phyloP scores from a whole-genome alignment of 1,140 invertebrate species.

The Cydia splendana region DNA sequence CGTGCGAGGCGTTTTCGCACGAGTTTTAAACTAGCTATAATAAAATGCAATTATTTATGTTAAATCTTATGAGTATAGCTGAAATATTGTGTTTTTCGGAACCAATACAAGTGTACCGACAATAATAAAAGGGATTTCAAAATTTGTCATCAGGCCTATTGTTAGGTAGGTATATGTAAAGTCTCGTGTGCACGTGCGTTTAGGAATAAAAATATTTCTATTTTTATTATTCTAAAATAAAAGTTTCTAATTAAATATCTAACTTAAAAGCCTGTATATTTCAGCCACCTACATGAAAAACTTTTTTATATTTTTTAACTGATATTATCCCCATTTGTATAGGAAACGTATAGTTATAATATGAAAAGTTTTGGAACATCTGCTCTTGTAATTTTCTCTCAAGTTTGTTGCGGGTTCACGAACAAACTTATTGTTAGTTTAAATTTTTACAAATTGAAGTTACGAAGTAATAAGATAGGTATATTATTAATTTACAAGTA shows the following conservation, averaged over 20 bases:
- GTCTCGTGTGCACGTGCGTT: too few species aligned
- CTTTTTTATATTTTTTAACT: not conserved
- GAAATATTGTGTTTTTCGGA: too few species aligned
- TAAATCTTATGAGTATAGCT: too few species aligned
- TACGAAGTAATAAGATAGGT: not conserved
- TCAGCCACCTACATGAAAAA: too few species aligned
- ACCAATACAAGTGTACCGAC: too few species aligned
- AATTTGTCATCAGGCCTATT: too few species aligned
- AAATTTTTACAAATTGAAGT: not conserved
- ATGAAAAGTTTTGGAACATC: constrained; percentile 9
- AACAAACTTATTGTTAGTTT: not conserved
- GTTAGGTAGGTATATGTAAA: too few species aligned
- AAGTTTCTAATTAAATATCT: not conserved
- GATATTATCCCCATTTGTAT: not conserved
- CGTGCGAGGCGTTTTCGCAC: too few species aligned
- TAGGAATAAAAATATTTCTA: too few species aligned
- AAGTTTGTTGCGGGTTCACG: not conserved
- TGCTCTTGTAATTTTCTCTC: not conserved
- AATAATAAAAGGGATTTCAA: too few species aligned
- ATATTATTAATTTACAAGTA: not conserved
- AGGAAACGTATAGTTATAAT: not conserved
- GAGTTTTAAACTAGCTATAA: too few species aligned
- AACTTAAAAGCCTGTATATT: not conserved
- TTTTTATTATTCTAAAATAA: not conserved
- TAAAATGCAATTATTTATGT: too few species aligned